phyloP scores from a whole-genome alignment of 1,140 invertebrate species.

The Brachionus plicatilis region DNA sequence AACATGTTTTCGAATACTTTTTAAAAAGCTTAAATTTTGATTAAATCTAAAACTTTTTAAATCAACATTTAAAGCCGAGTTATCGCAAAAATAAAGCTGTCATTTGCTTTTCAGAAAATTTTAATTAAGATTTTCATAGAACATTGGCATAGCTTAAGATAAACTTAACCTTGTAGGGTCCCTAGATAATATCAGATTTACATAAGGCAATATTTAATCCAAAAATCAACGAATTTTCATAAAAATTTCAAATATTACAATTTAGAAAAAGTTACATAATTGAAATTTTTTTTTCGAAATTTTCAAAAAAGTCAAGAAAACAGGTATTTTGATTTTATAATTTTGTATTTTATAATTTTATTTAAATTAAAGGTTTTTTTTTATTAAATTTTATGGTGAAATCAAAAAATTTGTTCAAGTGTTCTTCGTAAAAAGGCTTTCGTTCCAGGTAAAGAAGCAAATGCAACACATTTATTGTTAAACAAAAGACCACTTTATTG shows the following conservation, averaged over 20 bases:
- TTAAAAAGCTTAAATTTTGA: not conserved
- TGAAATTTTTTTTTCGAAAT: not conserved
- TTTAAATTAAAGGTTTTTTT: not conserved
- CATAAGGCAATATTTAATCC: not conserved
- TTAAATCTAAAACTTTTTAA: not conserved
- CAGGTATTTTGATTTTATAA: conserved; percentile 12
- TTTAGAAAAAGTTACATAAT: conserved; percentile 16
- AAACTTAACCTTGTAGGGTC: not conserved
- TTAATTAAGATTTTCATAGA: not conserved
- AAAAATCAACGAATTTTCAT: not conserved
- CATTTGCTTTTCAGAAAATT: not conserved
- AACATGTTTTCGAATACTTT: not conserved
- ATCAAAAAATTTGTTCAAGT: not conserved
- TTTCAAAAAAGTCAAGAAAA: conserved; percentile 15
- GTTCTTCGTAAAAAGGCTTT: not conserved
- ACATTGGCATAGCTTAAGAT: not conserved
- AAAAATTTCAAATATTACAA: not conserved
- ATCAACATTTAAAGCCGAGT: not conserved
- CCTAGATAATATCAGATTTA: not conserved
- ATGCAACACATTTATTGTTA: not conserved
- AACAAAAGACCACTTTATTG: not conserved
- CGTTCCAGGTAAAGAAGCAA: not conserved
- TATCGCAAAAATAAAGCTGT: not conserved
- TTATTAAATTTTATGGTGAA: not conserved
- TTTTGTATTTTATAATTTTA: not conserved